These are phyloP conservation scores for Lamellibrachia satsuma DNA, from an alignment of 2,888 invertebrate species.

Conservation along the genomic window DNA sequence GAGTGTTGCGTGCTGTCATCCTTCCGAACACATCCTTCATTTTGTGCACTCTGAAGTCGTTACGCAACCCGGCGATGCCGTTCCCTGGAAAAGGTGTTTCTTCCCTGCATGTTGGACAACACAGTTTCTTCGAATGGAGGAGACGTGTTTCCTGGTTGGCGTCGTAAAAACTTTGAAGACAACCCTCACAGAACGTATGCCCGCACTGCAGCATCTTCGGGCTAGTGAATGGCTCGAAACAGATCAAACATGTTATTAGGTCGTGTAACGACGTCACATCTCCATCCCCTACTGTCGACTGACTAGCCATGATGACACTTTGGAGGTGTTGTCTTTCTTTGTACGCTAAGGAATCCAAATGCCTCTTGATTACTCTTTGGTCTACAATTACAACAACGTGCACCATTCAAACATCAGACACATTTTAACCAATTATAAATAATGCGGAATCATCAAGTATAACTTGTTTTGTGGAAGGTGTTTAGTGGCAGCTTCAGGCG, in stretches of 20 bases:
- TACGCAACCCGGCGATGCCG: slow-evolving; percentile 41
- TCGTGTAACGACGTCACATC: slow-evolving; percentile 34
- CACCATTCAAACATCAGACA: too few species aligned
- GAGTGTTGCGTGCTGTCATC: not conserved
- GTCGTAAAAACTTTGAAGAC: slow-evolving; percentile 40
- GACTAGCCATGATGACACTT: not conserved
- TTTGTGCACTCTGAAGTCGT: slow-evolving; percentile 44
- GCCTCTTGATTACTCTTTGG: not conserved
- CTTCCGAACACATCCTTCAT: not conserved
- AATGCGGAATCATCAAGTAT: too few species aligned
- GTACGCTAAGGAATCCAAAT: not conserved
- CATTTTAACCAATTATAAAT: too few species aligned
- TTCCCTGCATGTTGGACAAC: slow-evolving; percentile 46
- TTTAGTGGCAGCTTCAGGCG: too few species aligned
- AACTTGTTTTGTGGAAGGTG: too few species aligned
- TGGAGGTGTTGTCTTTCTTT: not conserved
- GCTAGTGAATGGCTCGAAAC: slow-evolving; percentile 41
- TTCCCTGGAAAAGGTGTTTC: slow-evolving; percentile 40
- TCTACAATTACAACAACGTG: not conserved
- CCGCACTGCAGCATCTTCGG: slow-evolving; percentile 46
- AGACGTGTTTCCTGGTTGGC: slow-evolving; percentile 39
- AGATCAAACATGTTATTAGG: slow-evolving; percentile 46
- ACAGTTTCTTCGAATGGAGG: slow-evolving; percentile 39
- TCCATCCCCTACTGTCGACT: not conserved
- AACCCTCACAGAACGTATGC: slow-evolving; percentile 45